Base-by-base conservation (phyloP, 2,888 invertebrate genomes). In the Mimas tiliae region DNA sequence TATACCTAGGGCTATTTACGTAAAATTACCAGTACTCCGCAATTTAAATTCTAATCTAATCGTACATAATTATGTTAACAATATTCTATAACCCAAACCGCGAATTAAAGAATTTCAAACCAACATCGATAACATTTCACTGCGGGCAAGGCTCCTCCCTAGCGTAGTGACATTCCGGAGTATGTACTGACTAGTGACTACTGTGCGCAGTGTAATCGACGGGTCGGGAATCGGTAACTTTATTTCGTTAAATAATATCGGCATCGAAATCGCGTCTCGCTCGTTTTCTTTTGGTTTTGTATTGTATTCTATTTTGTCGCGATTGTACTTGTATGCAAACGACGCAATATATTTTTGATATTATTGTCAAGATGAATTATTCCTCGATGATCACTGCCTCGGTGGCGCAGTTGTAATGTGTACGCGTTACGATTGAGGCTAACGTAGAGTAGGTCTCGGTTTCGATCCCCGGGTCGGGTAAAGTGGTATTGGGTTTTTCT, bases 201-300 rank as follows among this genome's bases (percentile, higher is more conserved):
- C 38, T n/a, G 34, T 34, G n/a, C n/a, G n/a, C n/a, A n/a, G n/a
- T n/a, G 52, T 55, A 38, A 55, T 38, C 55, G 27, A 27, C 27
- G 55, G 16, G 50, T 19, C 50, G 50, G 16, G 34, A 16, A 55
- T 38, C 34, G 55, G n/a, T 34, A 16, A n/a, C 9, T 16, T 34
- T 14, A 50, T 16, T 9, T 34, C n/a, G 55, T 55, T 55, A 55
- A 55, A 55, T 55, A 55, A 55, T 38, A 55, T 16, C 45, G 42
- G n/a, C n/a, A n/a, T n/a, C 42, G 14, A 45, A 1, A 14, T 45
- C 1, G 45, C 45, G 45, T 19, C 50, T 8, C 19, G 16, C 19
- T 14, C 14, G 14, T 19, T 19, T 50, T 50, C 16, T 50, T 50
- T 50, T 50, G 19, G 50, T 11, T 50, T 19, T 19, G 16, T 27